Percentiles rank a stretch among this genome's conserved stretches.
Conservation (phyloP, 2,888 invertebrate genomes). For the Melanotus villosus region DNA sequence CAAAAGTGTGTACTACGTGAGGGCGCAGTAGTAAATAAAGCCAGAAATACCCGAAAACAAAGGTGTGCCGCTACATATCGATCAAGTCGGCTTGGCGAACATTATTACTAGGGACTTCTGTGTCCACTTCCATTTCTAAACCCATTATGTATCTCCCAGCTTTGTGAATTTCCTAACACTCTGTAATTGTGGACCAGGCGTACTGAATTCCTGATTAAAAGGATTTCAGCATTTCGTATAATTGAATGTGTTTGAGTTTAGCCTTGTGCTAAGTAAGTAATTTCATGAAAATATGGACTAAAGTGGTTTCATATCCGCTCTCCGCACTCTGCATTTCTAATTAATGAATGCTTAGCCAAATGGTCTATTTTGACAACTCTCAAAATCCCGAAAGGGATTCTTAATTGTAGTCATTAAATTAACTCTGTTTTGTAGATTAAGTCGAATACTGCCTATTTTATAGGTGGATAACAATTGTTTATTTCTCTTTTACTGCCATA, state of each 20-base stretch:
- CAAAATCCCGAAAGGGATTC: conserved; percentile 30
- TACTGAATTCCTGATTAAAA: conserved; percentile 60
- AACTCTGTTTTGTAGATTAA: background rate
- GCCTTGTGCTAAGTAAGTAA: conserved; percentile 53
- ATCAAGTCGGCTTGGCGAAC: conserved; percentile 36
- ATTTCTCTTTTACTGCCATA: too few species aligned
- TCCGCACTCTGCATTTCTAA: conserved; percentile 42
- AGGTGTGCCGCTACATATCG: conserved; percentile 44
- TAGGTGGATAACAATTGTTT: too few species aligned
- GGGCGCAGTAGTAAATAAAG: conserved; percentile 18
- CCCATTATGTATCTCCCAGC: conserved; percentile 49
- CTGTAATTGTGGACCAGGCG: conserved; percentile 54
- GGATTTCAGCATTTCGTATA: conserved; percentile 59
- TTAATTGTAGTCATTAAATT: conserved; percentile 33
- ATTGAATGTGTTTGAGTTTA: conserved; percentile 58
- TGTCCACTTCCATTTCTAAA: conserved; percentile 46
- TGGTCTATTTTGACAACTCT: conserved; percentile 41
- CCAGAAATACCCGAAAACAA: conserved; percentile 38
- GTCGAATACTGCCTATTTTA: background rate
- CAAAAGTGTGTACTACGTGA: background rate
- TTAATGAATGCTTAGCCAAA: conserved; percentile 38
- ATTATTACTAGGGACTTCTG: conserved; percentile 44
- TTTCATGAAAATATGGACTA: conserved; percentile 48
- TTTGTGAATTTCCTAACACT: conserved; percentile 57
- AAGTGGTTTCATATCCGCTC: conserved; percentile 42